Base-by-base conservation (phyloP, 1,140 invertebrate species). In the Caenorhabditis remanei region DNA sequence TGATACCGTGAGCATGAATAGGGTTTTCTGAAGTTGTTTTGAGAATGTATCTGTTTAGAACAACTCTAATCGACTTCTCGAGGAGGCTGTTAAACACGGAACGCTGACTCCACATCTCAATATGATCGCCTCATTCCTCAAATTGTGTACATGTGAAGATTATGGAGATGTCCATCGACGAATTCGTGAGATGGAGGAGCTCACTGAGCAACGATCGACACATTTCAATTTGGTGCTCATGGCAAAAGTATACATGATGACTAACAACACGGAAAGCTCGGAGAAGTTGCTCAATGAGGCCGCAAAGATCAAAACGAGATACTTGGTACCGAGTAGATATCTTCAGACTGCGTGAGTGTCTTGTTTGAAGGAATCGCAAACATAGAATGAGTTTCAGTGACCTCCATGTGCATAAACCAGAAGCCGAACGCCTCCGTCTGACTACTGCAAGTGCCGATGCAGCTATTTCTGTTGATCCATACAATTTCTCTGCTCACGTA, bases 211-310 rank as follows among this genome's bases (percentile, higher is more conserved):
- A 21, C 16, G 46, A 9, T 50, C 71, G 1, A 79, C 46, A 8
- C 71, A 79, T 50, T 79, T 79, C 46, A 79, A 79, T 53, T n/a
- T 79, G 71, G 46, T 79, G n/a, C 71, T 79, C n/a, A 48, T 79
- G 71, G 19, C 71, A 7, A 79, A 79, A 50, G 71, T 79, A 4
- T 79, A 79, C 21, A 79, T 79, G 71, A 79, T 79, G 71, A 50
- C 71, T 1, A 79, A 79, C n/a, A 79, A 79, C 53, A 13, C 32
- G 21, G 43, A 79, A 14, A 79, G 71, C n/a, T 79, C 71, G 19
- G 46, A 50, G n/a, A 50, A 32, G 14, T 50, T 79, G 43, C 21
- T 79, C 7, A 24, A 50, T 4, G 71, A 79, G 46, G 71, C 71
- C 1, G 71, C 71, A 8, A 79, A 50, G 21, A 79, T 79, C n/a